Evolutionary conservation across 2,797 vertebrate species (phyloP).

Genomic region (Coendou prehensilis): DNA sequence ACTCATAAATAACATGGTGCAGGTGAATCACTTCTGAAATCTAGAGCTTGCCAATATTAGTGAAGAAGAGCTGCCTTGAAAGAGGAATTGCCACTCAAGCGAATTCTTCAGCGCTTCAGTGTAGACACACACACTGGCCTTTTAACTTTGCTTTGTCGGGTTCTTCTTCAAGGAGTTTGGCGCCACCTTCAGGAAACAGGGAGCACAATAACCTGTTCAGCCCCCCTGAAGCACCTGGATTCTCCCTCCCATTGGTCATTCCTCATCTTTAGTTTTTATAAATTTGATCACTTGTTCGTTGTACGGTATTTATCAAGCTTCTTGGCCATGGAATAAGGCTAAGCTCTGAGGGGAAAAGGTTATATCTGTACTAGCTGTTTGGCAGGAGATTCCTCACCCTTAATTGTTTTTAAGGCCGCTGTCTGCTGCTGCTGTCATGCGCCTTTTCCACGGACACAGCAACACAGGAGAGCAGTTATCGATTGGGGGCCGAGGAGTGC

Average conservation of each 20-base stretch:
- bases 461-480: not conserved
- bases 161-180: slow-evolving; percentile 89
- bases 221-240: not conserved
- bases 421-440: slow-evolving; percentile 11
- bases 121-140: slow-evolving; percentile 10
- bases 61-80: slow-evolving; percentile 61
- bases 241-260: not conserved
- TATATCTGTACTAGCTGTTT: slow-evolving; percentile 32
- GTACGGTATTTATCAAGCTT: slow-evolving; percentile 60
- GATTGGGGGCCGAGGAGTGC: not conserved
- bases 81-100: not conserved
- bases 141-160: not conserved
- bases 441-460: not conserved
- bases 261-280: slow-evolving; percentile 68
- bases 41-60: slow-evolving; percentile 58
- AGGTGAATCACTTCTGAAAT: not conserved
- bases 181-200: slow-evolving; percentile 90
- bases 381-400: slow-evolving; percentile 64
- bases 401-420: slow-evolving; percentile 60
- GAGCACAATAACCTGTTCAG: slow-evolving; percentile 30
- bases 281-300: slow-evolving; percentile 70
- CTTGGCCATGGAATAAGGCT: slow-evolving; percentile 32
- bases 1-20: slow-evolving; percentile 49
- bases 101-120: not conserved
- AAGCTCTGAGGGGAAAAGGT: slow-evolving; percentile 15